phyloP scores from a whole-genome alignment of 1,140 invertebrate genomes.

The Epicauta chinensis region DNA sequence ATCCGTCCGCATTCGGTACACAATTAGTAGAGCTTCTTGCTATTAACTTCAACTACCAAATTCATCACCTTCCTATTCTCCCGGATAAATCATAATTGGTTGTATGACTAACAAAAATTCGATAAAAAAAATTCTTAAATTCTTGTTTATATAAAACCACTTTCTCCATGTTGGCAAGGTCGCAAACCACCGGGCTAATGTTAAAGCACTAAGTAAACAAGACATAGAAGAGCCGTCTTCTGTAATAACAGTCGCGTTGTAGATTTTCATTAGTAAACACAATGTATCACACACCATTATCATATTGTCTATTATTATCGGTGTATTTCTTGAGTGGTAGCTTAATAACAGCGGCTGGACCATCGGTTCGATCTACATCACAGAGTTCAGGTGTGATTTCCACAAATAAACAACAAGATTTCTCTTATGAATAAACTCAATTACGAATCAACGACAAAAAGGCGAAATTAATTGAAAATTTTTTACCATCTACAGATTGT shows the following conservation, averaged over 20 bases:
- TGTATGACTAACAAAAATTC: neutral
- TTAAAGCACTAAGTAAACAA: neutral
- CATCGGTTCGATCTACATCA: conserved; percentile 10
- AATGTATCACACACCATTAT: conserved; percentile 3
- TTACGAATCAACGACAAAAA: neutral
- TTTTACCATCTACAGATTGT: conserved; percentile 54
- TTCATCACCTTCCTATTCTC: too few species aligned
- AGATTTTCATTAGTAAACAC: neutral
- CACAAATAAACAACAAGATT: neutral
- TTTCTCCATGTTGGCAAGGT: conserved; percentile 19
- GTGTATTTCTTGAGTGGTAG: conserved; percentile 13
- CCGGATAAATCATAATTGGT: too few species aligned
- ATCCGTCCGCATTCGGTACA: too few species aligned
- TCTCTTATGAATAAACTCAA: neutral
- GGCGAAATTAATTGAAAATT: neutral
- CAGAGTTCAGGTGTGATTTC: neutral
- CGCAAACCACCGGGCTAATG: conserved; percentile 9
- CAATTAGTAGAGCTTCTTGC: too few species aligned
- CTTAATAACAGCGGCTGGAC: conserved; percentile 12
- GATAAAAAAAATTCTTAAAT: neutral
- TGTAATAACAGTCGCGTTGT: neutral
- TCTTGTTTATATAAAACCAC: conserved; percentile 13
- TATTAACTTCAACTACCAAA: too few species aligned
- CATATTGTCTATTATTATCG: conserved; percentile 4
- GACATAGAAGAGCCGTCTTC: neutral